phyloP scores from a whole-genome alignment of 1,140 invertebrate species.

The Cydia strobilella region DNA sequence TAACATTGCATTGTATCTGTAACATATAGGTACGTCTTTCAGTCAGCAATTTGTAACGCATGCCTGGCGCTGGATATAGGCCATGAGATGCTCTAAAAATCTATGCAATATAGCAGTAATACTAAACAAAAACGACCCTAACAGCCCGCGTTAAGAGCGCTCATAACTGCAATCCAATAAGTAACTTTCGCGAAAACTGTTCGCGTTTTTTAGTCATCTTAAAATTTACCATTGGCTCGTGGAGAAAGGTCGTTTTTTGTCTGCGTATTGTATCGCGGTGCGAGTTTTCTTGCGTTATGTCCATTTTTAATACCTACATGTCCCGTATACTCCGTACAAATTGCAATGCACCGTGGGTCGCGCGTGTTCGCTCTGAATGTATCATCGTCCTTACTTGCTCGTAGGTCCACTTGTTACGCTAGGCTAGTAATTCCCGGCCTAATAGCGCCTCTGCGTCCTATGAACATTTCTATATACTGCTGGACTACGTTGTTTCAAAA shows the following conservation, averaged over 20 bases:
- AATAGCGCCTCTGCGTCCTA: background rate
- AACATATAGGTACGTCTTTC: background rate
- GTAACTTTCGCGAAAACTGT: background rate
- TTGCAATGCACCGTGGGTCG: background rate
- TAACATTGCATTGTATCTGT: background rate
- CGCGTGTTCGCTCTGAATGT: conserved; percentile 5
- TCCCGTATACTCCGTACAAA: conserved; percentile 2
- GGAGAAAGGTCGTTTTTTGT: background rate
- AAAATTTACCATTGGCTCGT: background rate
- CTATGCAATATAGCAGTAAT: background rate
- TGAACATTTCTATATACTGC: background rate
- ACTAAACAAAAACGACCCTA: background rate
- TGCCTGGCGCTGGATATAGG: conserved; percentile 32
- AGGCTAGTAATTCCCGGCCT: conserved; percentile 3
- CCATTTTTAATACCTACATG: background rate
- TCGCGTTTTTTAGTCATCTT: background rate
- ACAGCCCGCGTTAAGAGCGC: background rate
- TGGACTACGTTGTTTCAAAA: background rate
- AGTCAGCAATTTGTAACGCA: conserved; percentile 21
- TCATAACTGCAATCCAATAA: background rate
- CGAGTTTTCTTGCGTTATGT: background rate
- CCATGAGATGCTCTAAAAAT: conserved; percentile 28
- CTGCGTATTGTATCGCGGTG: background rate
- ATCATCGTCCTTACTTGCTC: too few species aligned
- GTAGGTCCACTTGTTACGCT: background rate